Base-by-base conservation (phyloP, 2,888 invertebrate genomes). In the Prosopocoilus inquinatus region DNA sequence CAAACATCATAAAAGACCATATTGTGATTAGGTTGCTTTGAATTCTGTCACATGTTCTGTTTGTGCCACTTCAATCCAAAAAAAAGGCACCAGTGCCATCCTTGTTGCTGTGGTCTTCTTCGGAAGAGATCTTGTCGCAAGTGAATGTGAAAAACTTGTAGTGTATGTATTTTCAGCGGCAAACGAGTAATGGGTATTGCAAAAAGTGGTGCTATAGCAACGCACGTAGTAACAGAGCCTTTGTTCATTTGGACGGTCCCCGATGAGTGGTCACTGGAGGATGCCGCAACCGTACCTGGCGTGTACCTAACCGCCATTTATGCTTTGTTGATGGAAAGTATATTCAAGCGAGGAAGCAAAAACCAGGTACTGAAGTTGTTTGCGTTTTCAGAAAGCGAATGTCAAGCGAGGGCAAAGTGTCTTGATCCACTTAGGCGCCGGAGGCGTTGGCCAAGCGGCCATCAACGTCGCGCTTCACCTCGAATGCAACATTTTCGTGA, bases 401-500 rank as follows among this genome's bases (percentile, higher is more conserved):
- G 3, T 45, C 2, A 59, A 61, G 57, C 41, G 43, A 12, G 66
- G 66, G 1, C 59, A 66, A 32, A 48, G 64, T 20, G 75, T 80
- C 36, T 70, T 84, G 0, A 82, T 84, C 50, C 83, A 83, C 64
- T 79, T 82, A 1, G 83, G 82, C 7, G 83, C 83, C 58, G 88
- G 88, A 20, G 88, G 87, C n/a, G 83, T 89, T 9, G 90, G 90
- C 0, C 82, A 88, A 70, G 88, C 90, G 1, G 88, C 89, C 11
- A 89, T 90, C 58, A 76, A 83, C 15, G 80, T 88, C 33, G 86
- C 88, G 0, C 75, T 88, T 9, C 79, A 81, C 52, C 77, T 81
- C 64, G 84, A 84, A 2, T 82, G 87, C 67, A 84, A 82, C 44
- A 93, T 94, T 8, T 94, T 81, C 79, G 91, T 95, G n/a, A 96